Evolutionary conservation across 2,113 vertebrate species (phyloP), one percentile per base, ranked within the genome.

Genomic region (Ophthalmolycus amberensis): DNA sequence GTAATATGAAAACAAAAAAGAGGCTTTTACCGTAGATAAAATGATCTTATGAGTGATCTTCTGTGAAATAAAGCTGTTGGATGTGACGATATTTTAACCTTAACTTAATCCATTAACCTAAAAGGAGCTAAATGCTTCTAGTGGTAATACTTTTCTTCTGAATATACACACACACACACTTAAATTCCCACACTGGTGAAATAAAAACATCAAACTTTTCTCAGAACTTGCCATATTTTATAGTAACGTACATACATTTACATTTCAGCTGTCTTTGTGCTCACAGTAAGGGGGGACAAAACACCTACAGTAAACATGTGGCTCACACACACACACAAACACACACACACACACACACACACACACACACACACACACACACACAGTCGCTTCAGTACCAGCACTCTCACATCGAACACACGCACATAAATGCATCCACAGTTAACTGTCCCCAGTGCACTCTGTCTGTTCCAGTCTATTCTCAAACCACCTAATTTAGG

Each of bases 141-240:
- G 8, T 48, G 14, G 22, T 66, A 37, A 27, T 54, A 59, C 6
- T n/a, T 5, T 22, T 15, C 58, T 37, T 46, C 8, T 18, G 9
- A 64, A 20, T 27, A 56, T 40, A 68, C 11, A 48, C 38, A 59
- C 54, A 75, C 15, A 16, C 40, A 68, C 9, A 48, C 38, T 4
- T 10, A 34, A 46, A 16, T 20, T 25, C 14, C 62, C 25, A 48
- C 9, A 29, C 60, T 40, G 3, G 37, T 25, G 9, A 80, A 90
- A 89, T 25, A 76, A 91, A 91, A 60, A 85, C 66, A 6, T 37
- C 77, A 89, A 68, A 86, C 42, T 66, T 85, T 94, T 89, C 64
- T 94, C 85, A 90, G 93, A 93, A 91, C 90, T 93, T 94, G 92
- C 91, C 88, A 91, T 88, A 62, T 95, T 96, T 95, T 95, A 95